Percentiles rank a stretch among this genome's conserved stretches.
phyloP scores from a whole-genome alignment of 2,113 vertebrate genomes.

The Poecile atricapillus region DNA sequence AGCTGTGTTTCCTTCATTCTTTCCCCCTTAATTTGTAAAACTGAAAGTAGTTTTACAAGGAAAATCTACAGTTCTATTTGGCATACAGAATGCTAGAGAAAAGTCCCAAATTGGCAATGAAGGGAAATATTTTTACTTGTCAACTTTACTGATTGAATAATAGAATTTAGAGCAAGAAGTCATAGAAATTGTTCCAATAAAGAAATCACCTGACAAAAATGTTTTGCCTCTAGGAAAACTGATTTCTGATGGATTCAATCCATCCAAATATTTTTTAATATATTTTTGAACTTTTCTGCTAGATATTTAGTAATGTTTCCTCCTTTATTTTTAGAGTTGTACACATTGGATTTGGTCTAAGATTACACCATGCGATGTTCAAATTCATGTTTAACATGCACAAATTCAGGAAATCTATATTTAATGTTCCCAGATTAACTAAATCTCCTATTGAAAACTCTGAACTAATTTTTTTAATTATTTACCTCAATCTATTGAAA shows the following conservation, averaged over 20 bases:
- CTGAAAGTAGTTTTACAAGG: not conserved
- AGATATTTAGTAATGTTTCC: not conserved
- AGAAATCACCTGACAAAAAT: not conserved
- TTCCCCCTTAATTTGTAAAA: not conserved
- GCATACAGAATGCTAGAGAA: not conserved
- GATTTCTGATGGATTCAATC: not conserved
- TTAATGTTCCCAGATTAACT: not conserved
- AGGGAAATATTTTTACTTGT: conserved; percentile 27
- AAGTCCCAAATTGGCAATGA: conserved; percentile 6
- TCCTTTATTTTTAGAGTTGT: not conserved
- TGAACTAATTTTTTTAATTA: not conserved
- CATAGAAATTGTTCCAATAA: not conserved
- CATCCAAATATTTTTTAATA: not conserved
- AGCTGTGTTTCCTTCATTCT: not conserved
- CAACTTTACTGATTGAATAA: not conserved
- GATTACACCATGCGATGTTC: not conserved
- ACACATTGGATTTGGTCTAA: not conserved
- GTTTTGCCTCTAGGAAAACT: not conserved
- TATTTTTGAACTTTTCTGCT: not conserved
- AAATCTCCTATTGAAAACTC: not conserved
- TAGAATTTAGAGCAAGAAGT: conserved; percentile 16
- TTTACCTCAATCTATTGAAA: not conserved
- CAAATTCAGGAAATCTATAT: not conserved
- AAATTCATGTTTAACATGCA: not conserved
- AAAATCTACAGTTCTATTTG: not conserved